Conservation (phyloP, 2,797 vertebrate genomes). For the Hafferia zeledoni region DNA sequence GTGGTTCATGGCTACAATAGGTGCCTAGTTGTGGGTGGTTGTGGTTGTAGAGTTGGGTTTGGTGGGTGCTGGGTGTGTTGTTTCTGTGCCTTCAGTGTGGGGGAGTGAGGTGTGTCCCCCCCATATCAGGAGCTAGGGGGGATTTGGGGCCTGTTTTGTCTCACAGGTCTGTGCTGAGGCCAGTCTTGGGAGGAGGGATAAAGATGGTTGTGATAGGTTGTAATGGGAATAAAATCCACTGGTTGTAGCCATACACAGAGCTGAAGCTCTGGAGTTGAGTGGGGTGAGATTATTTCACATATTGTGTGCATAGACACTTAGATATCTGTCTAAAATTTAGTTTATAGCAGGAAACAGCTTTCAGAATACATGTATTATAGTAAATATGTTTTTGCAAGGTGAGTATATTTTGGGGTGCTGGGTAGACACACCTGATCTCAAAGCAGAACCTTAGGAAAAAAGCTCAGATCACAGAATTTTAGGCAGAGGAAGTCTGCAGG, state of each 20-base stretch:
- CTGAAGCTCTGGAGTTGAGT: not conserved
- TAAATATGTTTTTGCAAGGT: not conserved
- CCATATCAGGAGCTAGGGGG: not conserved
- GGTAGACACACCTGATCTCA: not conserved
- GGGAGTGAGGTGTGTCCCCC: fast-evolving
- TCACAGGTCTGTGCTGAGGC: not conserved
- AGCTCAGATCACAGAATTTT: not conserved
- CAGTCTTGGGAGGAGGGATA: not conserved
- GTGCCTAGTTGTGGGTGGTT: constrained; percentile 2
- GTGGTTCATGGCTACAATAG: not conserved
- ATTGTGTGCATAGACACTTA: not conserved
- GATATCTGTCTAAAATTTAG: not conserved
- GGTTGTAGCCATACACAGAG: not conserved
- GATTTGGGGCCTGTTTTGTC: not conserved
- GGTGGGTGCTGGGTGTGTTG: not conserved
- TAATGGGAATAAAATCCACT: not conserved
- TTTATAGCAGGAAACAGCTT: not conserved
- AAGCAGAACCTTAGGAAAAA: not conserved
- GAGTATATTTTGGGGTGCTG: not conserved
- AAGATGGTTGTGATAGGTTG: not conserved
- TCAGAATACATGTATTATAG: not conserved
- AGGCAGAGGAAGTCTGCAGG: not conserved
- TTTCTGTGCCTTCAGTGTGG: not conserved
- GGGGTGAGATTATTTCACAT: not conserved
- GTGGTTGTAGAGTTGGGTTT: not conserved